Percentiles rank a stretch among this genome's conserved stretches.
phyloP scores from a whole-genome alignment of 2,113 vertebrate genomes.

The Pyrgilauda ruficollis region DNA sequence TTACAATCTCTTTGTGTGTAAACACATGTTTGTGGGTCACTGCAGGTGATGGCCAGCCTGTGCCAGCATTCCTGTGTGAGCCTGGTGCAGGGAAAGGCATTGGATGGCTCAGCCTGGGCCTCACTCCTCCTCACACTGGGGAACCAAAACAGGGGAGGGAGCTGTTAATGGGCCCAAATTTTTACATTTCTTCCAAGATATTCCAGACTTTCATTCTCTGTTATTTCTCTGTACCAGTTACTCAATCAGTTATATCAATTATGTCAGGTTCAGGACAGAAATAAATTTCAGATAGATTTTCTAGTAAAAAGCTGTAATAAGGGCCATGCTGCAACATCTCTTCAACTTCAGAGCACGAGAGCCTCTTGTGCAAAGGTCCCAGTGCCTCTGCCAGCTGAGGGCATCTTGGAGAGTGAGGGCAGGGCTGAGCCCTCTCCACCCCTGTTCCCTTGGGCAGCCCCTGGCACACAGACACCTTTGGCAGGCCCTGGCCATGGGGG shows the following conservation, averaged over 20 bases:
- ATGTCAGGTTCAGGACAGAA: neutral
- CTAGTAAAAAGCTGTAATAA: neutral
- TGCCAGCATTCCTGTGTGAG: neutral
- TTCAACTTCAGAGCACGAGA: neutral
- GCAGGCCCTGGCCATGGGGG: no score
- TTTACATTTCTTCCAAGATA: neutral
- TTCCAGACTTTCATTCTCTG: neutral
- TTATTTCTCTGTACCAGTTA: neutral
- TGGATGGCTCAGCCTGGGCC: neutral
- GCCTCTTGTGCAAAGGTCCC: neutral
- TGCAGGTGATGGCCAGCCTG: neutral
- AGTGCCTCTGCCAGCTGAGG: neutral
- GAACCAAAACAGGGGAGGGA: neutral
- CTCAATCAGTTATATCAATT: neutral
- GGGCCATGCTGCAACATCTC: fast-evolving
- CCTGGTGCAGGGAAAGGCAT: neutral
- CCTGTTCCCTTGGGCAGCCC: neutral
- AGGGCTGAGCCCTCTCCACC: neutral
- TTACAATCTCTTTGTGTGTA: neutral
- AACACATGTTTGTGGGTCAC: neutral
- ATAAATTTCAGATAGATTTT: neutral
- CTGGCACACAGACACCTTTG: neutral
- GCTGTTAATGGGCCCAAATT: neutral
- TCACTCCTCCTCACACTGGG: neutral
- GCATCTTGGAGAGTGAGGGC: neutral